Percentiles rank a stretch among this genome's conserved stretches.
Evolutionary conservation across 2,888 invertebrate species (phyloP).

Genomic region (Idaea aversata): DNA sequence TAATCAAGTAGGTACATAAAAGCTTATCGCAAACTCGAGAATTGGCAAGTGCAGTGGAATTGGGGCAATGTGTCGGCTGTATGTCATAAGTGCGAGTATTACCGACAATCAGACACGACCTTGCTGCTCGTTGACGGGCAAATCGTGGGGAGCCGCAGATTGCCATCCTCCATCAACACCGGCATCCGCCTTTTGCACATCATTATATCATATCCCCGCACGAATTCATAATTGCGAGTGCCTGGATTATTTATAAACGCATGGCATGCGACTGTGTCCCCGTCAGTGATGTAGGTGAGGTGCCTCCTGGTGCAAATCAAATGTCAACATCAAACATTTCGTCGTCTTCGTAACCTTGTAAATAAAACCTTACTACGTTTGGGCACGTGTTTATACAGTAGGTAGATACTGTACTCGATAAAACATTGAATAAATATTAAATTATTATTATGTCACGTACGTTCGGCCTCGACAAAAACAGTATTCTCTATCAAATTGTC

Average conservation of each 20-base stretch:
- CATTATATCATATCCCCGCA: constrained; percentile 58
- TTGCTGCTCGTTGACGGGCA: constrained; percentile 74
- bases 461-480: background rate
- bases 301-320: background rate
- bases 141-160: constrained; percentile 74
- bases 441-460: background rate
- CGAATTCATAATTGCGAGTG: constrained; percentile 23
- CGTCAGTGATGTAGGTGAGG: background rate
- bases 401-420: background rate
- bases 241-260: constrained; percentile 8
- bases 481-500: background rate
- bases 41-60: constrained; percentile 47
- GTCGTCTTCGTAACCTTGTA: too few species aligned
- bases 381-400: background rate
- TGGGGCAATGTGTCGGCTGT: constrained; percentile 64
- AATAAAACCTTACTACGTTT: background rate
- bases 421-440: background rate
- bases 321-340: background rate
- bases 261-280: constrained; percentile 3
- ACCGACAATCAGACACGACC: constrained; percentile 76
- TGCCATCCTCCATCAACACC: constrained; percentile 68
- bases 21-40: constrained; percentile 3
- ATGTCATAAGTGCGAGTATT: constrained; percentile 67
- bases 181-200: constrained; percentile 74
- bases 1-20: background rate